These are phyloP conservation scores for Holocentrus rufus DNA, from an alignment of 2,797 vertebrate genomes.

Conservation along the genomic window DNA sequence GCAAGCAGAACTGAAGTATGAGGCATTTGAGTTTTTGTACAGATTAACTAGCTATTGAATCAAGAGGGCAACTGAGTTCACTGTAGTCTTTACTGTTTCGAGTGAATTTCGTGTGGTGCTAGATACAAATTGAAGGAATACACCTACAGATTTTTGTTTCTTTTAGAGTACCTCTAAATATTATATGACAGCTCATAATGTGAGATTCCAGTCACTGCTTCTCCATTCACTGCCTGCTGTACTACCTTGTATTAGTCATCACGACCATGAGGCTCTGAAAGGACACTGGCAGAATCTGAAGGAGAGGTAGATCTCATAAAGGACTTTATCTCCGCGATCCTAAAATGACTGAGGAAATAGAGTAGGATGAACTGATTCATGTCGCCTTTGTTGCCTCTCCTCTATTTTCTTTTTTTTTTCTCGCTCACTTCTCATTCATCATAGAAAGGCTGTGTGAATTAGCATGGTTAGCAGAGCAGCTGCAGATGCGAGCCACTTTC, in stretches of 20 bases:
- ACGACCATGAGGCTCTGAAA: slow-evolving; percentile 44
- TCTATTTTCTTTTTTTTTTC: slow-evolving; percentile 11
- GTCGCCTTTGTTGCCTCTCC: slow-evolving; percentile 56
- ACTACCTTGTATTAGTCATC: slow-evolving; percentile 53
- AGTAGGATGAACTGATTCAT: slow-evolving; percentile 62
- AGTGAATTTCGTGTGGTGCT: not conserved
- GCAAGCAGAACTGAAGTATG: not conserved
- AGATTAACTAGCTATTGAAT: slow-evolving; percentile 27
- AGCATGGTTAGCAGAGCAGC: slow-evolving; percentile 70
- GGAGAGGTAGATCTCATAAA: slow-evolving; percentile 21
- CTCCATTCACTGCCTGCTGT: slow-evolving; percentile 45
- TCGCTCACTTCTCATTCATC: slow-evolving; percentile 70
- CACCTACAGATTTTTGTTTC: slow-evolving; percentile 24
- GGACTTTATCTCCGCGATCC: slow-evolving; percentile 53
- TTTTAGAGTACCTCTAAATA: slow-evolving; percentile 16
- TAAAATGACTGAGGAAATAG: slow-evolving; percentile 53
- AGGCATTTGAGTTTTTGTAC: slow-evolving; percentile 43
- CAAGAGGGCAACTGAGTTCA: no score
- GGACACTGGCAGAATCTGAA: slow-evolving; percentile 52
- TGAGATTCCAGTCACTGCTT: slow-evolving; percentile 36
- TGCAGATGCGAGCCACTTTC: slow-evolving; percentile 70
- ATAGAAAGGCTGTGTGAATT: slow-evolving; percentile 65
- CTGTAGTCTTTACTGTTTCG: no score
- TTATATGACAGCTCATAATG: slow-evolving; percentile 30
- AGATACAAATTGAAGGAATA: slow-evolving; percentile 16